Conservation (phyloP, 1,140 invertebrate species). For the Bactericera cockerelli region DNA sequence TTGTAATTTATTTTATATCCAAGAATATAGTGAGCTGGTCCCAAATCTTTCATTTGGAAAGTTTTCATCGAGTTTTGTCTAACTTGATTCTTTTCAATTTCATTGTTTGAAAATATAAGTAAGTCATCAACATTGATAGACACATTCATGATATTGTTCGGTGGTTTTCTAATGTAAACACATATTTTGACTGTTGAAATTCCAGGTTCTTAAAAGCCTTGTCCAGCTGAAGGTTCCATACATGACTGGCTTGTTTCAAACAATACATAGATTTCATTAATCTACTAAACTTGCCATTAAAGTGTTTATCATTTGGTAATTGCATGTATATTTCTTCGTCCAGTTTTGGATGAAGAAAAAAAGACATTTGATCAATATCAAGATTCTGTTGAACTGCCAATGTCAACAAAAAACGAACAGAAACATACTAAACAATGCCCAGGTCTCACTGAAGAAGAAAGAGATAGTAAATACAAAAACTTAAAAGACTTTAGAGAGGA, state of each 20-base stretch:
- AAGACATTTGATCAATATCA: not conserved
- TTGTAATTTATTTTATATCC: not conserved
- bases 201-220: not conserved
- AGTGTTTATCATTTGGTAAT: not conserved
- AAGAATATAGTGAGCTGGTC: constrained; percentile 23
- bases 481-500: too few species aligned
- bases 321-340: not conserved
- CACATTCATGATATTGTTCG: not conserved
- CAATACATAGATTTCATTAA: not conserved
- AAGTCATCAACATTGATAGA: not conserved
- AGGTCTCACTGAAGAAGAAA: too few species aligned
- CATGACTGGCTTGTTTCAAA: not conserved
- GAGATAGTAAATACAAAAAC: too few species aligned
- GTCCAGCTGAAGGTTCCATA: not conserved
- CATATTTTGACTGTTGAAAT: not conserved
- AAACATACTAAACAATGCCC: too few species aligned
- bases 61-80: constrained; percentile 19
- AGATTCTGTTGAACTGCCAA: not conserved
- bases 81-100: not conserved
- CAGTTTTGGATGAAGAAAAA: not conserved
- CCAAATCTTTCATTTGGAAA: constrained; percentile 27
- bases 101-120: not conserved
- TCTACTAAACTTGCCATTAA: not conserved
- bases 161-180: not conserved
- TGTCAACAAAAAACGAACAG: not conserved